Conservation (phyloP, 2,113 vertebrate genomes). For the Pipra filicauda region DNA sequence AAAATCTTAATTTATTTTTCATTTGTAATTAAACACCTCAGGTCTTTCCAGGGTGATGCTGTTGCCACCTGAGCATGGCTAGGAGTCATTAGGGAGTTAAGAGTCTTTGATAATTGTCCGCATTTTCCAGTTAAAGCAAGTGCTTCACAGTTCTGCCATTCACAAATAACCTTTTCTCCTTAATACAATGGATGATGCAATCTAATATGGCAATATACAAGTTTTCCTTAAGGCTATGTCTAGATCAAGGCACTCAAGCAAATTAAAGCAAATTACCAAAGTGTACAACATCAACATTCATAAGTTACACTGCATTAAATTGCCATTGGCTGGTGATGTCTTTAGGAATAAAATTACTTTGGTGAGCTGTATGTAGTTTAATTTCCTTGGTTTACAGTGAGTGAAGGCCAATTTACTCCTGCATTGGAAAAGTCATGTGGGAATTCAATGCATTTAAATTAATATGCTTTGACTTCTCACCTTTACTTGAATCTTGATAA, state of each 20-base stretch:
- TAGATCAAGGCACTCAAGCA: conserved; percentile 35
- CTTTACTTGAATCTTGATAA: background rate
- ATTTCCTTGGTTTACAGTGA: conserved; percentile 46
- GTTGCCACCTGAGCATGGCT: background rate
- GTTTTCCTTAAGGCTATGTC: conserved; percentile 51
- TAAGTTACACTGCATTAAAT: conserved; percentile 47
- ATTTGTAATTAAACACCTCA: background rate
- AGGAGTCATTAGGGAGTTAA: background rate
- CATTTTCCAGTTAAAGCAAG: background rate
- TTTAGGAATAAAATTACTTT: conserved; percentile 33
- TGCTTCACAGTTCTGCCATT: background rate
- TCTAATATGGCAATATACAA: conserved; percentile 3
- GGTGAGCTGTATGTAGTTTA: conserved; percentile 24
- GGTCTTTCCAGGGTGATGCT: background rate
- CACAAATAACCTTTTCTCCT: background rate
- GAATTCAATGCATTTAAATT: conserved; percentile 5
- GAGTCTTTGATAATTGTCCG: rapidly evolving
- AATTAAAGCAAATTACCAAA: conserved; percentile 56
- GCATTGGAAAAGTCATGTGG: background rate
- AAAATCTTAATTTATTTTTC: background rate
- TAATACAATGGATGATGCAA: conserved; percentile 10
- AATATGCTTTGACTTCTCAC: conserved; percentile 7
- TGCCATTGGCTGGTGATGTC: conserved; percentile 24
- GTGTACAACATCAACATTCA: conserved; percentile 43
- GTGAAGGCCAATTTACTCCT: background rate